These are phyloP conservation scores for Tipula vernalis DNA, from an alignment of 2,888 invertebrate species.

Conservation along the genomic window DNA sequence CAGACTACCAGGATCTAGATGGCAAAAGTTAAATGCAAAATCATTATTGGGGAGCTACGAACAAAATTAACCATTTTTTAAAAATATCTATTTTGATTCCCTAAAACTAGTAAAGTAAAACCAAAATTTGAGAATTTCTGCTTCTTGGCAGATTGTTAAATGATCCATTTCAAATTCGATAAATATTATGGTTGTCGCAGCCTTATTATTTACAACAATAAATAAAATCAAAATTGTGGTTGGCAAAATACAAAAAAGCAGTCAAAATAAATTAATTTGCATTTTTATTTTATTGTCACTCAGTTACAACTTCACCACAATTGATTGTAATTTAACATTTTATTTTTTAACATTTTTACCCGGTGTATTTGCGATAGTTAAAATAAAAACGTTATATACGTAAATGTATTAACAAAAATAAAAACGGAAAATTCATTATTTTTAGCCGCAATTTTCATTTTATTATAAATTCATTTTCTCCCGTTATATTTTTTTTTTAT, in stretches of 20 bases:
- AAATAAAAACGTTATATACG: neutral
- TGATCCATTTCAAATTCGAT: no score
- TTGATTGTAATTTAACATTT: neutral
- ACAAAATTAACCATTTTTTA: no score
- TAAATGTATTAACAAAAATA: no score
- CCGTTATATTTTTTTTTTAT: neutral
- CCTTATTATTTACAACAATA: neutral
- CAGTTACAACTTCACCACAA: neutral
- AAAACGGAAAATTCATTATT: neutral
- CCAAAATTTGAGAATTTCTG: no score
- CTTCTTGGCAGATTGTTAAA: no score
- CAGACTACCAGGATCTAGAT: no score
- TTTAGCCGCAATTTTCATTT: neutral
- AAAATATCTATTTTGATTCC: no score
- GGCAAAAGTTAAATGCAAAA: no score
- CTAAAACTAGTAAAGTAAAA: no score
- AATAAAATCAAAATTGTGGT: neutral
- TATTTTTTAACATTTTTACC: neutral
- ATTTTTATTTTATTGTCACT: neutral
- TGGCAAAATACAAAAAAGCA: no score
- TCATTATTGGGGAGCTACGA: no score
- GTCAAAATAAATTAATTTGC: neutral
- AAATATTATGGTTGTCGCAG: no score
- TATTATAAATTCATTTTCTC: neutral
- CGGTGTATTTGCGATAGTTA: neutral